Conservation (phyloP, 1,140 invertebrate species). For the Drosophila grimshawi region DNA sequence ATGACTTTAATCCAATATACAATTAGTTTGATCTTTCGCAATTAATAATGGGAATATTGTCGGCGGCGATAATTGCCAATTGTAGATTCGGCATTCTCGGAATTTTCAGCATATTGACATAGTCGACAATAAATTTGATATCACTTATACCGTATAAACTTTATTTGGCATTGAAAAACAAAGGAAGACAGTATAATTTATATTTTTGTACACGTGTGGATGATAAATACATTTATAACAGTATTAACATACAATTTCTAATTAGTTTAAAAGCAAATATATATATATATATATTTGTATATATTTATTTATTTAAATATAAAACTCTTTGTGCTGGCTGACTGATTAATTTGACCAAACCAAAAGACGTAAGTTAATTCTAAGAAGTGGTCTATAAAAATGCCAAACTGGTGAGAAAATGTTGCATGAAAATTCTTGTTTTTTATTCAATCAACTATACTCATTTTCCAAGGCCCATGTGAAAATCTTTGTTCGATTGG, state of each 20-base stretch:
- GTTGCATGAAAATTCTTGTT: no score
- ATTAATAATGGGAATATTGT: background rate
- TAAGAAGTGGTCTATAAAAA: no score
- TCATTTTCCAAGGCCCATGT: no score
- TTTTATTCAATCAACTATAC: no score
- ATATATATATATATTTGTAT: slow-evolving; percentile 4
- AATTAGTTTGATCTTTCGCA: background rate
- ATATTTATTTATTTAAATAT: background rate
- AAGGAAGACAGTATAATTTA: slow-evolving; percentile 12
- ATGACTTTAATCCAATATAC: slow-evolving; percentile 48
- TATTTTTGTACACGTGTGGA: slow-evolving; percentile 9
- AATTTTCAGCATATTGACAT: no score
- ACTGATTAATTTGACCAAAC: no score
- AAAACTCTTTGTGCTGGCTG: no score
- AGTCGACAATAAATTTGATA: background rate
- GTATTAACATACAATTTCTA: slow-evolving; percentile 21
- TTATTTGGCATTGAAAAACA: slow-evolving; percentile 33
- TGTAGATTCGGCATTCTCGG: no score
- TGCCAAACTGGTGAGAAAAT: no score
- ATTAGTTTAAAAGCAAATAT: slow-evolving; percentile 13
- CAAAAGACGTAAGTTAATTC: no score
- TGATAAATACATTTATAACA: slow-evolving; percentile 28
- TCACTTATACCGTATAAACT: slow-evolving; percentile 19
- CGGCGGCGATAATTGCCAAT: no score
- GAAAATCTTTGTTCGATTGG: no score